These are phyloP conservation scores for Drosophila melanocephala DNA, from an alignment of 2,888 invertebrate genomes.

Conservation along the genomic window DNA sequence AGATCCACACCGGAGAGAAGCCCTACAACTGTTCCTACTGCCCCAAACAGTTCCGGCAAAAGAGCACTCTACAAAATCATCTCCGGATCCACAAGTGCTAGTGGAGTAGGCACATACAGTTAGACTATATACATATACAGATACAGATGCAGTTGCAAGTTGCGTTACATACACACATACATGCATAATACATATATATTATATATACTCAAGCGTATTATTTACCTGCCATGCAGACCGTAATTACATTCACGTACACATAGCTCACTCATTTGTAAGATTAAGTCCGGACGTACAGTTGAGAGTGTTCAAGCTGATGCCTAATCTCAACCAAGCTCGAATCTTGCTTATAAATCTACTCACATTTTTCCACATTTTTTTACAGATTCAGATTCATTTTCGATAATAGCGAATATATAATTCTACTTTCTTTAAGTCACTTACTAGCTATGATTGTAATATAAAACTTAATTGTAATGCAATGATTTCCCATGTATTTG, in stretches of 20 bases:
- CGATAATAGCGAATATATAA: background rate
- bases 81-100: constrained; percentile 29
- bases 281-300: background rate
- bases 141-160: constrained; percentile 5
- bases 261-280: constrained; percentile 7
- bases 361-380: background rate
- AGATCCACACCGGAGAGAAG: constrained; percentile 34
- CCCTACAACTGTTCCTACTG: constrained; percentile 42
- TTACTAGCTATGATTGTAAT: background rate
- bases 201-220: constrained; percentile 23
- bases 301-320: background rate
- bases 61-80: constrained; percentile 36
- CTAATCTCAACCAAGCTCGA: constrained; percentile 6
- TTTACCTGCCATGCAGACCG: constrained; percentile 24
- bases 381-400: background rate
- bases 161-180: constrained; percentile 7
- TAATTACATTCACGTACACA: constrained; percentile 10
- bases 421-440: background rate
- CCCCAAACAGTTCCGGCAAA: constrained; percentile 29
- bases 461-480: background rate
- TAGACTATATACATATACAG: constrained; percentile 8
- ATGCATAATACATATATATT: constrained; percentile 10
- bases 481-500: background rate
- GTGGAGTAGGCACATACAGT: background rate
- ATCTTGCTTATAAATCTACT: background rate